These are phyloP conservation scores for Lordiphosa fenestrarum DNA, from an alignment of 2,888 invertebrate species.

Conservation along the genomic window DNA sequence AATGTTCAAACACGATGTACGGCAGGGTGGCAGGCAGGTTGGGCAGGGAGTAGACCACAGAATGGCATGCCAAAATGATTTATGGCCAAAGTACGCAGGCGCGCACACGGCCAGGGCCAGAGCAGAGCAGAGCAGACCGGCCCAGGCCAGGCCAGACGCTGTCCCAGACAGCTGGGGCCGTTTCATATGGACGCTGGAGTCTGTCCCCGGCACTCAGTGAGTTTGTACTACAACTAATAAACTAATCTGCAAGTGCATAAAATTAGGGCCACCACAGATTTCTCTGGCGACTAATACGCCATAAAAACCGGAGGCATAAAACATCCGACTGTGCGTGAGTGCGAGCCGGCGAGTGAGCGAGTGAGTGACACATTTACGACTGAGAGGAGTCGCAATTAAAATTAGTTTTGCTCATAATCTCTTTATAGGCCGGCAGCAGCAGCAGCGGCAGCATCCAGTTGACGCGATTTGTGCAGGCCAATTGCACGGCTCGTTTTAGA, in stretches of 20 bases:
- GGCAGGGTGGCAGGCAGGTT: slow-evolving; percentile 21
- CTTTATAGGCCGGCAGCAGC: slow-evolving; percentile 53
- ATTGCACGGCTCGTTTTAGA: slow-evolving; percentile 71
- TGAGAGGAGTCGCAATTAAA: slow-evolving; percentile 59
- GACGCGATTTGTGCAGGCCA: slow-evolving; percentile 62
- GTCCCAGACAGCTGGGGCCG: slow-evolving; percentile 1
- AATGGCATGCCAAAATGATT: slow-evolving; percentile 75
- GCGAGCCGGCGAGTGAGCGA: slow-evolving; percentile 21
- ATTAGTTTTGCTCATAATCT: slow-evolving; percentile 73
- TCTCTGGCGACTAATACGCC: slow-evolving; percentile 53
- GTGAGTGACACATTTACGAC: slow-evolving; percentile 71
- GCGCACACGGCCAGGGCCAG: slow-evolving; percentile 61
- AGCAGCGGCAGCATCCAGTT: slow-evolving; percentile 28
- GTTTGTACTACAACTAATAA: slow-evolving; percentile 74
- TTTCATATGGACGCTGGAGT: background rate
- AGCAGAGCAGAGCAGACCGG: slow-evolving; percentile 3
- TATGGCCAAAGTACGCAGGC: slow-evolving; percentile 77
- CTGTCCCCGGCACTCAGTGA: slow-evolving; percentile 49
- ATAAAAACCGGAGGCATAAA: slow-evolving; percentile 54
- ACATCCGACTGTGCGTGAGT: slow-evolving; percentile 25
- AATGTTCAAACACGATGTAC: slow-evolving; percentile 70
- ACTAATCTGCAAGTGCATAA: slow-evolving; percentile 74
- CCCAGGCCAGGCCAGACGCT: slow-evolving; percentile 11
- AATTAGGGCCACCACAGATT: slow-evolving; percentile 66
- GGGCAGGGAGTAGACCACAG: slow-evolving; percentile 27